Base-by-base conservation (phyloP, 2,888 invertebrate species). In the Diarsia rubi region DNA sequence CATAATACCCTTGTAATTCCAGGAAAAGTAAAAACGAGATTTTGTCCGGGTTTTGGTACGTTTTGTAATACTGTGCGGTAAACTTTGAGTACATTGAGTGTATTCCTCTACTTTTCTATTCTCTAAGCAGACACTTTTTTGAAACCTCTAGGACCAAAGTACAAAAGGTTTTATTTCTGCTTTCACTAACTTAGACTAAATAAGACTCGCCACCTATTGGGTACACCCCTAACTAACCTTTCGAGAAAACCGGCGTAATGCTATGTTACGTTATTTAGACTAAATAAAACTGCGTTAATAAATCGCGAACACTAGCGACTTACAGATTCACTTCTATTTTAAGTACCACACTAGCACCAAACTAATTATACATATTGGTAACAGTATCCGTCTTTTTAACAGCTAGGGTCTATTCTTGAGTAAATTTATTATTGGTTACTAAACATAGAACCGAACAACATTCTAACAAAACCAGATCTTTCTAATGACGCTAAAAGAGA, bases 1-100 rank as follows among this genome's bases (percentile, higher is more conserved):
- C 83, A 71, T 19, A 69, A 64, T 75, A 62, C 54, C 42, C 68
- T 74, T 79, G 54, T 66, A 66, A 49, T 47, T 37, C 1, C 9
- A 67, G 19, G 31, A 9, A 69, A 73, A 24, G 3, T 62, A 54
- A 57, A 62, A 66, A 67, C 42, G 0, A 63, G 59, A 9, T 60
- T 73, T 54, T 80, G 57, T 49, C 69, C 24, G 5, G 9, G 11
- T n/a, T 57, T 27, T 44, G 1, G 12, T 31, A 0, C 65, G 16
- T 68, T 54, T 0, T 9, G 37, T 44, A 31, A 52, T 69, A 57
- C 68, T 54, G 57, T 71, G 64, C 54, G 49, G 47, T 37, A n/a
- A 42, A 19, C 9, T 16, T 57, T 37, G 16, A 4, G 1, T 12
- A 3, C 31, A 3, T n/a, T n/a, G n/a, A n/a, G n/a, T n/a, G 2